These are phyloP conservation scores for Ormyrus labotus DNA, from an alignment of 2,888 invertebrate species.

Conservation along the genomic window DNA sequence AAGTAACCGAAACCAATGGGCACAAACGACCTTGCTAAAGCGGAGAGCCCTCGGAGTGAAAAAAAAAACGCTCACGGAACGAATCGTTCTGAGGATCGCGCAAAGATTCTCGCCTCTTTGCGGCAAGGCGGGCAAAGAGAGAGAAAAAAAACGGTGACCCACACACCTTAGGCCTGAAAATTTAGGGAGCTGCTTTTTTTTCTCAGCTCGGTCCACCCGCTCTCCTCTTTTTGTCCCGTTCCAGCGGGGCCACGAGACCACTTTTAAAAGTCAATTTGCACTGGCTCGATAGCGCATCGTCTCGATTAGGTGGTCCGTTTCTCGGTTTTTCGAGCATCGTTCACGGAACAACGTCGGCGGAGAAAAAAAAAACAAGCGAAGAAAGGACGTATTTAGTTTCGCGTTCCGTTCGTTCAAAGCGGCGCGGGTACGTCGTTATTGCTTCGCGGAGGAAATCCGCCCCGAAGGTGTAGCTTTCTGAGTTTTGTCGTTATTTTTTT, in stretches of 20 bases:
- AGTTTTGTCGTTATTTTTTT: no score
- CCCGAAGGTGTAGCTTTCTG: no score
- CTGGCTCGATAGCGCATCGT: slow-evolving; percentile 31
- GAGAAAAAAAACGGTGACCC: slow-evolving; percentile 5
- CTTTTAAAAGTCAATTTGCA: slow-evolving; percentile 42
- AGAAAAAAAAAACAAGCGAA: background rate
- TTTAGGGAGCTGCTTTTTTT: background rate
- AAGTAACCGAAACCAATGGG: slow-evolving; percentile 11
- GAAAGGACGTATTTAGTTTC: background rate
- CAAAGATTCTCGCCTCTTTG: slow-evolving; percentile 17
- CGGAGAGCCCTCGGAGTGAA: background rate
- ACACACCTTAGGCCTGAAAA: background rate
- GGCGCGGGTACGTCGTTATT: no score
- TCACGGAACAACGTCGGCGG: slow-evolving; percentile 15
- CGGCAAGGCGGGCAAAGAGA: background rate
- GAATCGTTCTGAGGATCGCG: slow-evolving; percentile 41
- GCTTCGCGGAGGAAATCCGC: no score
- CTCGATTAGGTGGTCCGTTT: slow-evolving; percentile 14
- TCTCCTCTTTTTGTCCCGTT: background rate
- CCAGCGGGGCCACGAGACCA: slow-evolving; percentile 2
- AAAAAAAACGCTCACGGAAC: slow-evolving; percentile 17
- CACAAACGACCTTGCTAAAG: slow-evolving; percentile 27
- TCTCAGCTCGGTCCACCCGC: background rate
- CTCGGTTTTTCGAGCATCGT: background rate
- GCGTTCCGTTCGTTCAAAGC: no score